phyloP scores from a whole-genome alignment of 2,888 invertebrate genomes.

The Alcis repandata region DNA sequence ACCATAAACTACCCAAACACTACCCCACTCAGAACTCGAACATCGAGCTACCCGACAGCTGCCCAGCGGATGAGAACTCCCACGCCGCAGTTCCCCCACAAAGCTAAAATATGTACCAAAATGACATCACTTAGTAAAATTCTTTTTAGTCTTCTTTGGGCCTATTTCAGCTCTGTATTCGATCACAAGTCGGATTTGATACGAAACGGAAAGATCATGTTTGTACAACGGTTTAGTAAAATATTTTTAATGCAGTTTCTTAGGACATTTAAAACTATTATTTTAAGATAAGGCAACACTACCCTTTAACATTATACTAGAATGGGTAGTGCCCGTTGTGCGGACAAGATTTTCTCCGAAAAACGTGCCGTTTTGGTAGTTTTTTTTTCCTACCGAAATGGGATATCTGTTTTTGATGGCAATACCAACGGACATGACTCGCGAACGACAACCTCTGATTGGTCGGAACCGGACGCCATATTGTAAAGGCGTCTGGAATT shows the following conservation, averaged over 20 bases:
- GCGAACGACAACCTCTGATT: slow-evolving; percentile 47
- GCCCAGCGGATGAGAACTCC: slow-evolving; percentile 30
- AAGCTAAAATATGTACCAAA: slow-evolving; percentile 47
- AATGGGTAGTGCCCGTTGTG: slow-evolving; percentile 38
- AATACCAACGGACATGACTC: slow-evolving; percentile 53
- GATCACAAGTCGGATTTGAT: slow-evolving; percentile 55
- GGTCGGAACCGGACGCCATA: slow-evolving; percentile 46
- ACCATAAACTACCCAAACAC: not conserved
- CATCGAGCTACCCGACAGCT: slow-evolving; percentile 22
- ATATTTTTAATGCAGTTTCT: slow-evolving; percentile 42
- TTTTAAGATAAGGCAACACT: slow-evolving; percentile 44
- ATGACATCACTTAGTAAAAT: slow-evolving; percentile 49
- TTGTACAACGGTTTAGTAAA: slow-evolving; percentile 35
- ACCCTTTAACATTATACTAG: slow-evolving; percentile 45
- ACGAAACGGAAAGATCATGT: slow-evolving; percentile 26
- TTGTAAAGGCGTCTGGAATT: slow-evolving; percentile 45
- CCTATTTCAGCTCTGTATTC: slow-evolving; percentile 47
- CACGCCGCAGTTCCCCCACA: slow-evolving; percentile 47
- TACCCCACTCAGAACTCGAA: slow-evolving; percentile 17
- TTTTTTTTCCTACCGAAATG: slow-evolving; percentile 34
- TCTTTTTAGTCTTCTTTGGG: slow-evolving; percentile 41
- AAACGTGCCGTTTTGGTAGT: slow-evolving; percentile 25
- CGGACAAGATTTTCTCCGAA: slow-evolving; percentile 35
- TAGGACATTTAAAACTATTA: slow-evolving; percentile 43
- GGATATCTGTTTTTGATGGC: slow-evolving; percentile 43